Percentiles rank a stretch among this genome's conserved stretches.
These are phyloP conservation scores for Tokudaia muenninki DNA, from an alignment of 2,797 vertebrate species.

Conservation along the genomic window DNA sequence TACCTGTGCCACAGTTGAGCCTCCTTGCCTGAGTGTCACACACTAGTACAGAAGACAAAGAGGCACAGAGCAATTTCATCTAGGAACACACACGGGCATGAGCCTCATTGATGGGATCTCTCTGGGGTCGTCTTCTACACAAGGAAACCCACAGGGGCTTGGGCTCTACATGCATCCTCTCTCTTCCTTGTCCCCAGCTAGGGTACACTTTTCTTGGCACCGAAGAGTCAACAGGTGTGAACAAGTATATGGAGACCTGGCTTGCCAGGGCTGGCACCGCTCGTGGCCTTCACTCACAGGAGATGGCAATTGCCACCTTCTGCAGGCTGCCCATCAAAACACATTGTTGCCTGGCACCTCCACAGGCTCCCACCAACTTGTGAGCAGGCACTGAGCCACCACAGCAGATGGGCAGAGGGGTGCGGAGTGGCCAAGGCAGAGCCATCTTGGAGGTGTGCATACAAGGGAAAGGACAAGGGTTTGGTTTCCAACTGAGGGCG, in stretches of 20 bases:
- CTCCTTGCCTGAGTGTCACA: not conserved
- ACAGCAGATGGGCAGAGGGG: conserved; percentile 88
- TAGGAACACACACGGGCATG: not conserved
- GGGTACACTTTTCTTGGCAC: conserved; percentile 85
- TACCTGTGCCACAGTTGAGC: not conserved
- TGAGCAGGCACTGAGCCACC: conserved; percentile 87
- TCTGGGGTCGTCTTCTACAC: conserved; percentile 52
- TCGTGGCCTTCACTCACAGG: conserved; percentile 86
- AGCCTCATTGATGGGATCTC: not conserved
- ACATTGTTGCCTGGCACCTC: conserved; percentile 90
- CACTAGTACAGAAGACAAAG: not conserved
- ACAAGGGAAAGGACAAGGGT: conserved; percentile 85
- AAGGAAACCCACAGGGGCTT: conserved; percentile 40
- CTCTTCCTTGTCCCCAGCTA: not conserved
- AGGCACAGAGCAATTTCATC: not conserved
- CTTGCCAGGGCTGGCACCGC: conserved; percentile 86
- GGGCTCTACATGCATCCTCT: conserved; percentile 47
- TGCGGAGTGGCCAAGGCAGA: conserved; percentile 84
- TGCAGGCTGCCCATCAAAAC: conserved; percentile 89
- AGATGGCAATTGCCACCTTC: conserved; percentile 87
- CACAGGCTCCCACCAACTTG: conserved; percentile 88
- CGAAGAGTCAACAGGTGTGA: conserved; percentile 88
- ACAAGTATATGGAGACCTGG: conserved; percentile 83
- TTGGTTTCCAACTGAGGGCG: conserved; percentile 84
- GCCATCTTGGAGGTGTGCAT: conserved; percentile 85